Evolutionary conservation across 2,113 vertebrate genomes (phyloP).

Genomic region (Columba livia): DNA sequence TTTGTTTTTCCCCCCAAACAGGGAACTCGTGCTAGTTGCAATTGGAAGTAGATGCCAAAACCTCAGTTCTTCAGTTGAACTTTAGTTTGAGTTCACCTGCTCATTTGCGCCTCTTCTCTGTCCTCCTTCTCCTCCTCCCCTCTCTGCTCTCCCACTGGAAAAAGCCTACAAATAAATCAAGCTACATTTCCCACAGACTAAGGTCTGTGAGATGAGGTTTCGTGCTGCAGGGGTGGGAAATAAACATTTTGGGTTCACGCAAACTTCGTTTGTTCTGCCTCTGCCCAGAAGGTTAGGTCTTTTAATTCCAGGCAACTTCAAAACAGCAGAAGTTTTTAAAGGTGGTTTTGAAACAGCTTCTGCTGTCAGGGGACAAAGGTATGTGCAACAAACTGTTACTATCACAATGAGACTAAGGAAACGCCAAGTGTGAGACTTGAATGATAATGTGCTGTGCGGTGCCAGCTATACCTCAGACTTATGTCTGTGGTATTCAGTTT

Average conservation of each 20-base stretch:
- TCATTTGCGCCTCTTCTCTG: neutral
- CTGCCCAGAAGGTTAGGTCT: neutral
- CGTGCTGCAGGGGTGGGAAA: neutral
- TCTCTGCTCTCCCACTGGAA: neutral
- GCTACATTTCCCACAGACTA: neutral
- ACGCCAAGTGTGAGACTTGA: conserved; percentile 31
- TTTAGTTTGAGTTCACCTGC: neutral
- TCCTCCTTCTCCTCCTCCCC: neutral
- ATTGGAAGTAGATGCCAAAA: neutral
- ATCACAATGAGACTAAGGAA: conserved; percentile 39
- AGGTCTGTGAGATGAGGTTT: neutral
- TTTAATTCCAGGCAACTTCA: neutral
- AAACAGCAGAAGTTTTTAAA: conserved; percentile 3
- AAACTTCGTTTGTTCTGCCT: neutral
- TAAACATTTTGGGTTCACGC: neutral
- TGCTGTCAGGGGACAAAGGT: conserved; percentile 17
- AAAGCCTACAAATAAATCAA: conserved; percentile 31
- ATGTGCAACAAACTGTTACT: conserved; percentile 39
- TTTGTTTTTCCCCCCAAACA: neutral
- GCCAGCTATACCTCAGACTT: conserved; percentile 61
- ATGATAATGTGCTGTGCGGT: conserved; percentile 34
- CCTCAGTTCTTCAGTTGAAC: neutral
- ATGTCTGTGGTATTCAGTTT: conserved; percentile 67
- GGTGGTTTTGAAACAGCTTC: conserved; percentile 11
- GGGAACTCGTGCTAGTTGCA: neutral